phyloP scores from a whole-genome alignment of 2,113 vertebrate species.

The Callipepla squamata region DNA sequence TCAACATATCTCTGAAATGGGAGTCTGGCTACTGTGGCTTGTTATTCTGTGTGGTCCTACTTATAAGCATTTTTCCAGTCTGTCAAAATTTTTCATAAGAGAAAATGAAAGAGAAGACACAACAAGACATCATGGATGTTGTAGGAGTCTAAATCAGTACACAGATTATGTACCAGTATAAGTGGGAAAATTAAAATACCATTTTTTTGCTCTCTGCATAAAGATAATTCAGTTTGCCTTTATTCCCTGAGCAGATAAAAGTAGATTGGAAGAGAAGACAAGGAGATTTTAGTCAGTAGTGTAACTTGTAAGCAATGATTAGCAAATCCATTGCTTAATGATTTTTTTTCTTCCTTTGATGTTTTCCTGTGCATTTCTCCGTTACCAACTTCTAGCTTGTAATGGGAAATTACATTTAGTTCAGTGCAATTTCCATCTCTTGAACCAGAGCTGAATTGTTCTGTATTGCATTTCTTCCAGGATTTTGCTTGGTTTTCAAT shows the following conservation, averaged over 20 bases:
- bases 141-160: not conserved
- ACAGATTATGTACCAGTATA: not conserved
- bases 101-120: not conserved
- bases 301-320: conserved; percentile 29
- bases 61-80: not conserved
- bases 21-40: not conserved
- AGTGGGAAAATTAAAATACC: not conserved
- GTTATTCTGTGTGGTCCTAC: not conserved
- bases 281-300: not conserved
- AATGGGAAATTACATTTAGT: conserved; percentile 8
- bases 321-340: conserved; percentile 46
- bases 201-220: not conserved
- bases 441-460: not conserved
- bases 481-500: not conserved
- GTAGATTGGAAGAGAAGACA: not conserved
- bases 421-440: conserved; percentile 10
- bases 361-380: not conserved
- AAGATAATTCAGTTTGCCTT: not conserved
- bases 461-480: not conserved
- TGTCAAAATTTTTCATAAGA: not conserved
- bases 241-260: conserved; percentile 6
- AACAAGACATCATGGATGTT: not conserved
- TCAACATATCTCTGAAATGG: not conserved
- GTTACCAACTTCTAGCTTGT: not conserved
- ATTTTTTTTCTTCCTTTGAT: conserved; percentile 42